A percentile compares a stretch with the other conserved stretches of the same genome.
Evolutionary conservation across 2,113 vertebrate species (phyloP).

Genomic region (Bos indicus): DNA sequence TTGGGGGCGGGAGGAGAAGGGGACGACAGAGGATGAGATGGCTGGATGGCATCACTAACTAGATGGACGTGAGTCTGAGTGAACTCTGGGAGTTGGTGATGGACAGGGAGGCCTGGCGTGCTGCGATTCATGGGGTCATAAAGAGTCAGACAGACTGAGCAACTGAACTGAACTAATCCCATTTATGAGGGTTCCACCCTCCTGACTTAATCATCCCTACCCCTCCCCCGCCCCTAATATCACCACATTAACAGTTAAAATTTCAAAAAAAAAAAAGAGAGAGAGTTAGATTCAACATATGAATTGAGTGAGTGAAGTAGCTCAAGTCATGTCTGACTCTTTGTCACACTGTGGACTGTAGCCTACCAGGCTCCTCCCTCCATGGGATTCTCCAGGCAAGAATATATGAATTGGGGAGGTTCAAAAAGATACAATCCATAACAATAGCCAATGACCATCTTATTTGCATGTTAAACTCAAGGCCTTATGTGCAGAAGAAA

Average conservation of each 20-base stretch:
- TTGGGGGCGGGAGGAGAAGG: too few species aligned
- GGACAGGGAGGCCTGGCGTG: too few species aligned
- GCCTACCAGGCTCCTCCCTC: too few species aligned
- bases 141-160: too few species aligned
- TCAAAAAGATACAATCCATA: neutral
- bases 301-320: too few species aligned
- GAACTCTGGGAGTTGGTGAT: too few species aligned
- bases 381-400: too few species aligned
- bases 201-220: neutral
- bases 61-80: too few species aligned
- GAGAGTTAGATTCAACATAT: neutral
- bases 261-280: neutral
- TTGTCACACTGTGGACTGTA: fast-evolving
- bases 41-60: too few species aligned
- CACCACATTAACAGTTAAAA: neutral
- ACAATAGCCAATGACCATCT: neutral
- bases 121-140: too few species aligned
- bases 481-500: too few species aligned
- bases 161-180: neutral
- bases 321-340: fast-evolving
- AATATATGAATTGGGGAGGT: neutral
- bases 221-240: neutral
- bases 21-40: too few species aligned
- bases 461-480: neutral
- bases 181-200: neutral